These are phyloP conservation scores for Drosophila ironensis DNA, from an alignment of 1,140 invertebrate species.

Conservation along the genomic window DNA sequence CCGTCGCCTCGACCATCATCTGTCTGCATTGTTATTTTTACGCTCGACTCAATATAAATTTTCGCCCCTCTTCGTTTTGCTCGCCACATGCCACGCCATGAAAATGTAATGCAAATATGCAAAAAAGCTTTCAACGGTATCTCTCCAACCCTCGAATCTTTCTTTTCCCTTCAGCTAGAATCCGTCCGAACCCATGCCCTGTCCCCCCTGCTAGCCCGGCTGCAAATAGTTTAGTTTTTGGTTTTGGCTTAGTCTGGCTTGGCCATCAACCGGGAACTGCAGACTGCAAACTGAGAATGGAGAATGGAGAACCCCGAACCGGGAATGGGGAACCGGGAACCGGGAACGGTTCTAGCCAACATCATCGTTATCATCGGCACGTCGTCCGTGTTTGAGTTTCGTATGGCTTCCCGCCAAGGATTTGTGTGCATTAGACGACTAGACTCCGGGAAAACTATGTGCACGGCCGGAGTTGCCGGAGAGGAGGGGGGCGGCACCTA, in stretches of 20 bases:
- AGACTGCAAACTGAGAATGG: too few relatives aligned
- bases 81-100: constrained; percentile 68
- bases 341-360: constrained; percentile 45
- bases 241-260: constrained; percentile 36
- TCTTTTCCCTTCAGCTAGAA: not conserved
- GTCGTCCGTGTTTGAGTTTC: constrained; percentile 63
- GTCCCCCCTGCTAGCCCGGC: constrained; percentile 19
- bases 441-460: constrained; percentile 27
- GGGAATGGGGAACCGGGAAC: too few relatives aligned
- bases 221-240: constrained; percentile 70
- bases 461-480: constrained; percentile 15
- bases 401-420: constrained; percentile 71
- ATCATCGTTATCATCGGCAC: constrained; percentile 73
- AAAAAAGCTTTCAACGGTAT: constrained; percentile 69
- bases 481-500: too few relatives aligned
- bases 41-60: constrained; percentile 79
- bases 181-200: too few relatives aligned
- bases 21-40: constrained; percentile 78
- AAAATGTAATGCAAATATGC: constrained; percentile 78
- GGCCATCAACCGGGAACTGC: constrained; percentile 3
- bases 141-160: constrained; percentile 4
- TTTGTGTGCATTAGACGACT: constrained; percentile 61
- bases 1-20: constrained; percentile 53
- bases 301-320: constrained; percentile 7
- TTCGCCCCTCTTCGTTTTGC: constrained; percentile 40